phyloP scores from a whole-genome alignment of 2,113 vertebrate species.

The Mesembrinibis cayennensis region DNA sequence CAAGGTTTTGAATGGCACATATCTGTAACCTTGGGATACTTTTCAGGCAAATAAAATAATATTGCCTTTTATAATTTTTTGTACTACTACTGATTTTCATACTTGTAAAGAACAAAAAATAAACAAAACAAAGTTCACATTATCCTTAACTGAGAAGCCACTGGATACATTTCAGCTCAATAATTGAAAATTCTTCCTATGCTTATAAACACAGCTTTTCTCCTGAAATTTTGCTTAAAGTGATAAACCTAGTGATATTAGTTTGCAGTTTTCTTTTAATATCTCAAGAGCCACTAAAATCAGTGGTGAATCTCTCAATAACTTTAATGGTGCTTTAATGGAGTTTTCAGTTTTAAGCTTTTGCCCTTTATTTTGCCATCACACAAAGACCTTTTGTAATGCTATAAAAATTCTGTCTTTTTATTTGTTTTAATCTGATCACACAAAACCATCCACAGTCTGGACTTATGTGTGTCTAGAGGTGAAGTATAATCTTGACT shows the following conservation, averaged over 20 bases:
- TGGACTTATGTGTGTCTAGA: neutral
- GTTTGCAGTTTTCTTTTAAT: neutral
- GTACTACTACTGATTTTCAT: neutral
- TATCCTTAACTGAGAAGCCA: neutral
- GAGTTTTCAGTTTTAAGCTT: neutral
- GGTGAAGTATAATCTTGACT: neutral
- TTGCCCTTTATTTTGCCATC: neutral
- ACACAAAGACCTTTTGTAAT: neutral
- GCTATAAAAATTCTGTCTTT: neutral
- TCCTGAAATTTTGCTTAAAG: neutral
- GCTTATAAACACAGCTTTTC: neutral
- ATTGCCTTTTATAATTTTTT: neutral
- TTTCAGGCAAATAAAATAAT: neutral
- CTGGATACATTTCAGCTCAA: neutral
- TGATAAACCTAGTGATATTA: neutral
- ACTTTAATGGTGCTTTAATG: neutral
- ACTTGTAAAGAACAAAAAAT: neutral
- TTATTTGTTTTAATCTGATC: neutral
- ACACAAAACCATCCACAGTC: neutral
- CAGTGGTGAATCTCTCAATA: neutral
- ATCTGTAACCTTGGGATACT: neutral
- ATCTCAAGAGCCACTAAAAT: neutral
- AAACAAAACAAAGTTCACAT: neutral
- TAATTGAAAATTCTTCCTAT: neutral
- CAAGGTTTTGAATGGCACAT: neutral